Base-by-base conservation (phyloP, 2,888 invertebrate genomes). In the Campaea margaritaria region DNA sequence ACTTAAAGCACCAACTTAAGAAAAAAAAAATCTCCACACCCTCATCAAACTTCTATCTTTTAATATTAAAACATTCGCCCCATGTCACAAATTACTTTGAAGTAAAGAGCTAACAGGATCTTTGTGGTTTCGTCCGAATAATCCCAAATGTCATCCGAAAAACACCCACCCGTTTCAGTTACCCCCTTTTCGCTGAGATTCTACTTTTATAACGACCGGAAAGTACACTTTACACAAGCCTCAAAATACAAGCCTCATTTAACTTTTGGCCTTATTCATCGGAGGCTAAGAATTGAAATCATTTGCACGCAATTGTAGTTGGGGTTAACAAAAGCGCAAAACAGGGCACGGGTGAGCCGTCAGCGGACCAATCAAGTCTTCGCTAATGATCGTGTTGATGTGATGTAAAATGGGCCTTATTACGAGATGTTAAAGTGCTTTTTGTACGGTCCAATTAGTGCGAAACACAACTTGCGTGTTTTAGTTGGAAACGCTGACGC, bases 311-410 rank as follows among this genome's bases (percentile, higher is more conserved):
- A 64, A 61, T 62, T 58, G 65, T 69, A 67, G 56, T 64, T 59
- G 65, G 62, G 72, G 75, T 75, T 76, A 71, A 75, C 78, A 76
- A 81, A 79, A 75, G 75, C 75, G 72, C 76, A 76, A 78, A 79
- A 79, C 78, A 70, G 75, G 59, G 73, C 73, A 74, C 74, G 76
- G 78, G 74, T 73, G 75, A 71, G 70, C 69, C 77, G 76, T 76
- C 76, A 74, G 48, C 76, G 72, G 79, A 75, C 76, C 79, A 81
- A 82, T 82, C 82, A 79, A 79, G 76, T 78, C 73, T 71, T 71
- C 70, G 69, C 72, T 81, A 81, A 81, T 79, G 76, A 79, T 56
- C 58, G 51, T 43, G 51, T 45, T 48, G 9, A 1, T 39, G 27
- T 31, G 43, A 21, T 14, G 41, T 47, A 68, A 52, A 68, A 54